These are phyloP conservation scores for Amphipyra berbera DNA, from an alignment of 2,888 invertebrate genomes.

Conservation along the genomic window DNA sequence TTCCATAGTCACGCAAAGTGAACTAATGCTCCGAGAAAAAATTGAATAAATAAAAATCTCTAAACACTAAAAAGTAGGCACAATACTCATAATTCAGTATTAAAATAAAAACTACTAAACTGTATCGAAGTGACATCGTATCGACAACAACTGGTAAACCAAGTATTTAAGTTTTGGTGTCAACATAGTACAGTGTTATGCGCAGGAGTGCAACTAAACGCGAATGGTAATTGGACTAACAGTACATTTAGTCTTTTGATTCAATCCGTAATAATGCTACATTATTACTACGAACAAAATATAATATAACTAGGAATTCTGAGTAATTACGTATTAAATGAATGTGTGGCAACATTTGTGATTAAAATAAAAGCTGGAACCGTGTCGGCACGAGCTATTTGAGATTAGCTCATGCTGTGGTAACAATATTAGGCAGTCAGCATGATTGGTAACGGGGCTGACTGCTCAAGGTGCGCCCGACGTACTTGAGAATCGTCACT, in stretches of 20 bases:
- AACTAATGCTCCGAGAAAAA: too few relatives aligned
- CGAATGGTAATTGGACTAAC: slow-evolving; percentile 82
- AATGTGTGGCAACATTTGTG: not conserved
- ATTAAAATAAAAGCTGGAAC: too few relatives aligned
- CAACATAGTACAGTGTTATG: slow-evolving; percentile 68
- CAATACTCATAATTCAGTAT: not conserved
- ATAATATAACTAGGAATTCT: not conserved
- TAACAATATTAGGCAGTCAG: too few relatives aligned
- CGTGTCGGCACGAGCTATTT: too few relatives aligned
- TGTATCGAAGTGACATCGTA: slow-evolving; percentile 49
- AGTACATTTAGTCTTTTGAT: slow-evolving; percentile 66
- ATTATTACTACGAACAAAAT: not conserved
- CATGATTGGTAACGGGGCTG: too few relatives aligned
- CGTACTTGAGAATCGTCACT: too few relatives aligned
- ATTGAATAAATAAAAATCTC: too few relatives aligned
- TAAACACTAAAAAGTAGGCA: not conserved
- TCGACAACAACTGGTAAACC: slow-evolving; percentile 61
- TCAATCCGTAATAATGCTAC: slow-evolving; percentile 35
- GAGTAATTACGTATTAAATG: not conserved
- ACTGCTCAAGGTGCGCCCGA: too few relatives aligned
- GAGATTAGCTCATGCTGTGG: too few relatives aligned
- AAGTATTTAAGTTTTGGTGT: slow-evolving; percentile 67
- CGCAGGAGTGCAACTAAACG: slow-evolving; percentile 67
- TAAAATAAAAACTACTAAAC: not conserved
- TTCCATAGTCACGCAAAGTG: too few relatives aligned